Evolutionary conservation across 2,797 vertebrate species (phyloP), one percentile per base, ranked within the genome.

Genomic region (Sciurus carolinensis): DNA sequence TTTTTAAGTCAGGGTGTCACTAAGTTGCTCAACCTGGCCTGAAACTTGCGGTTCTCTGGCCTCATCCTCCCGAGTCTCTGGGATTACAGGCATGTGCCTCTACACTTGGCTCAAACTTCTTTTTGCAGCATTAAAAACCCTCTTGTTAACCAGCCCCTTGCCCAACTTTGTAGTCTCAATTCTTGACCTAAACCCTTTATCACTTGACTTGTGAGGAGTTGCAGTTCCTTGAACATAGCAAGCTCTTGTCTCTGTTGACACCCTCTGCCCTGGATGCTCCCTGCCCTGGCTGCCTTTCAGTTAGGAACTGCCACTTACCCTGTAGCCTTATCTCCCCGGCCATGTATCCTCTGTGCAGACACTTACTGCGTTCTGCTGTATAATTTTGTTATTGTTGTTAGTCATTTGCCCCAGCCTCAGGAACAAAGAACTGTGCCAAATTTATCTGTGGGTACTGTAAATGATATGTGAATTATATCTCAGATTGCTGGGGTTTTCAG

Each of bases 381-480:
- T 81, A 59, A 33, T 66, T 14, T 81, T 72, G 33, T 67, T 57
- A 54, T 80, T 44, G 13, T 81, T 76, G 11, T 92, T 95, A 64
- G 71, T 84, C 69, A 93, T 95, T 81, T 90, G 52, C 33, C 33
- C 33, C 62, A 69, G 87, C 67, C 39, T 87, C 52, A 57, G 59
- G 26, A 39, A 83, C 59, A 89, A 88, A 79, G 22, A 33, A 67
- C n/a, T 84, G 6, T 95, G 72, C 85, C 59, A 81, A 1, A 57
- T 94, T 79, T 77, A 80, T 88, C 52, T 85, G 1, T 90, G 26
- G 93, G 14, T 77, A 59, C 71, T 95, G 80, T 39, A 64, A 47
- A 9, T 87, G 44, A 71, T 76, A 17, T 26, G 6, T 86, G 72
- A 79, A 67, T 92, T 94, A 64, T 62, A 39, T 64, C 33, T 96